Evolutionary conservation across 2,113 vertebrate genomes (phyloP).

Genomic region (Brachyhypopomus gauderio): DNA sequence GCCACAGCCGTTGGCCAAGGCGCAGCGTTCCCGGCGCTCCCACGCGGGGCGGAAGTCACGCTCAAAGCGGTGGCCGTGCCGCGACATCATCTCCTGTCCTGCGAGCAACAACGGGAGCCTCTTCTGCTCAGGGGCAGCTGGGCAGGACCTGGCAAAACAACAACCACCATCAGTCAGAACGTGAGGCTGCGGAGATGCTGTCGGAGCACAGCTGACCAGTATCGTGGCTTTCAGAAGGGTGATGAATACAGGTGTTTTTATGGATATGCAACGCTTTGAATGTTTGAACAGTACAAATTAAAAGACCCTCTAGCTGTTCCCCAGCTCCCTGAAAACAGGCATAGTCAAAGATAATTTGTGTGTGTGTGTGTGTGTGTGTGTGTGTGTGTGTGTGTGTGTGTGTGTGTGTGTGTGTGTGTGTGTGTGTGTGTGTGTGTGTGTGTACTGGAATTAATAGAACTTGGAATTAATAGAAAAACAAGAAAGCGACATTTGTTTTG

Average conservation of each 20-base stretch:
- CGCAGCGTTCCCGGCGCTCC: slow-evolving; percentile 81
- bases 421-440: slow-evolving; percentile 13
- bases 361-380: slow-evolving; percentile 4
- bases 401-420: slow-evolving; percentile 7
- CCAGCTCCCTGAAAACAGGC: no score
- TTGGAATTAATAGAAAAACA: background rate
- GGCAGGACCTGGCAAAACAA: slow-evolving; percentile 51
- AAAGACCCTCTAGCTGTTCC: background rate
- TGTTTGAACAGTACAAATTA: background rate
- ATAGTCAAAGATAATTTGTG: slow-evolving; percentile 38
- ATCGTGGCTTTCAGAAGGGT: background rate
- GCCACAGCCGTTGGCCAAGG: slow-evolving; percentile 69
- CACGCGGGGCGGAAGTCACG: slow-evolving; percentile 82
- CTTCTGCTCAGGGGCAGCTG: slow-evolving; percentile 64
- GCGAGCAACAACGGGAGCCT: slow-evolving; percentile 7
- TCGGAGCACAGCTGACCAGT: slow-evolving; percentile 1
- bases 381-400: background rate
- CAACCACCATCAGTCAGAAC: slow-evolving; percentile 8
- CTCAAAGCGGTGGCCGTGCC: slow-evolving; percentile 87
- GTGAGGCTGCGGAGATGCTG: background rate
- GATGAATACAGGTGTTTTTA: background rate
- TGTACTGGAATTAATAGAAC: background rate
- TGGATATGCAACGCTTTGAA: background rate
- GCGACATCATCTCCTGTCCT: slow-evolving; percentile 83
- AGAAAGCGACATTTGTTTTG: slow-evolving; percentile 4